Conservation (phyloP, 2,888 invertebrate species). For the Perizoma affinitatum region DNA sequence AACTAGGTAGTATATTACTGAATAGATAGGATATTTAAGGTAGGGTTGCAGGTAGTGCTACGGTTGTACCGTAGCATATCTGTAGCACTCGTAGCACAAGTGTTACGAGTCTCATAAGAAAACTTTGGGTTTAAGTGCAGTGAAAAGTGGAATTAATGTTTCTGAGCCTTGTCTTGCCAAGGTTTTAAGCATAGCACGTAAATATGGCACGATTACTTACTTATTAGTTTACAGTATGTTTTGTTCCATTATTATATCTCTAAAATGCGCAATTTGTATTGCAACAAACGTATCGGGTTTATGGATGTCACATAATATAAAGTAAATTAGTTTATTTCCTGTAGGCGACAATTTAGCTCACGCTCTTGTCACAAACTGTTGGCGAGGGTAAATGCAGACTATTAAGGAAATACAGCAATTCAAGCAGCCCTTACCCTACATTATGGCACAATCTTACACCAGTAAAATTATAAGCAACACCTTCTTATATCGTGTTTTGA, state of each 20-base stretch:
- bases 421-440: slow-evolving; percentile 79
- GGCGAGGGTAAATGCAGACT: slow-evolving; percentile 82
- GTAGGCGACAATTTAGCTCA: slow-evolving; percentile 80
- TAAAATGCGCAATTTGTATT: slow-evolving; percentile 58
- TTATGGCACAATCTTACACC: slow-evolving; percentile 80
- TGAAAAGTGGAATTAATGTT: no score
- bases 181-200: no score
- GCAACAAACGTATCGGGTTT: slow-evolving; percentile 61
- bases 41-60: no score
- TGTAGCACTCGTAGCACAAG: no score
- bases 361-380: slow-evolving; percentile 83
- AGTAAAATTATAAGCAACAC: slow-evolving; percentile 82
- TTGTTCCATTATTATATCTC: slow-evolving; percentile 37
- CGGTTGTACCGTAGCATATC: no score
- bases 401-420: slow-evolving; percentile 84
- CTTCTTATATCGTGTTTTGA: slow-evolving; percentile 73
- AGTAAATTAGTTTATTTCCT: slow-evolving; percentile 84
- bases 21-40: no score
- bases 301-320: slow-evolving; percentile 72
- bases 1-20: no score
- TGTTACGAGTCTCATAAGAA: no score
- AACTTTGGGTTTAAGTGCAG: no score
- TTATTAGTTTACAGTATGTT: no score
- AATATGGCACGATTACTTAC: no score
- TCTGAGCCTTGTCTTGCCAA: no score